A percentile compares a stretch with the other conserved stretches of the same genome.
These are phyloP conservation scores for Porites lutea DNA, from an alignment of 64 coral and sea anemone species.

Conservation along the genomic window DNA sequence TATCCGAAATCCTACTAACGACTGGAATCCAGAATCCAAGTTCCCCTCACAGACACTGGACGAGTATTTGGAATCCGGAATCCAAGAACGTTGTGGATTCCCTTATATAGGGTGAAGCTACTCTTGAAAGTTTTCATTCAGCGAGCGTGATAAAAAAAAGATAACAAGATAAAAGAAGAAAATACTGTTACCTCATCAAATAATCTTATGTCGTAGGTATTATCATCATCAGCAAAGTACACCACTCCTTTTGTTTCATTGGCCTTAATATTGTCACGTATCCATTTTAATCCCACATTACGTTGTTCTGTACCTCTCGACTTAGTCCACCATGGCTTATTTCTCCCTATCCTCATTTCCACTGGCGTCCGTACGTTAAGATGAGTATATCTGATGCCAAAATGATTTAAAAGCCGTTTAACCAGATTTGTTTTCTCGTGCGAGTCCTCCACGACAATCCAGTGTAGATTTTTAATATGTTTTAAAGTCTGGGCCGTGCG, in stretches of 20 bases:
- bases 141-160: too few relatives aligned
- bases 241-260: slow-evolving; percentile 80
- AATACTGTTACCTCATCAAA: slow-evolving; percentile 89
- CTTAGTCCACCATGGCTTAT: slow-evolving; percentile 93
- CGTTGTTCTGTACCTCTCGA: slow-evolving; percentile 95
- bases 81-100: too few relatives aligned
- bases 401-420: slow-evolving; percentile 61
- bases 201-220: slow-evolving; percentile 92
- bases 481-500: slow-evolving; percentile 84
- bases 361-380: slow-evolving; percentile 78
- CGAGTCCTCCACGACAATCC: slow-evolving; percentile 97
- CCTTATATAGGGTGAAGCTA: too few relatives aligned
- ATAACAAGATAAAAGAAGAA: background rate
- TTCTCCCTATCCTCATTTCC: slow-evolving; percentile 42
- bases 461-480: slow-evolving; percentile 94
- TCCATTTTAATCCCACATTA: slow-evolving; percentile 83
- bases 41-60: too few relatives aligned
- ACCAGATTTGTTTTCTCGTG: slow-evolving; percentile 76
- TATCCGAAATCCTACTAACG: too few relatives aligned
- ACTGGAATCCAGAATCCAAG: too few relatives aligned
- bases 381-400: slow-evolving; percentile 89
- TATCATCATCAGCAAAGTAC: slow-evolving; percentile 98
- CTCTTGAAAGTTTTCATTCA: too few relatives aligned
- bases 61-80: too few relatives aligned
- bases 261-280: slow-evolving; percentile 70